Base-by-base conservation (phyloP, 2,888 invertebrate genomes). In the Caenorhabditis sp. region DNA sequence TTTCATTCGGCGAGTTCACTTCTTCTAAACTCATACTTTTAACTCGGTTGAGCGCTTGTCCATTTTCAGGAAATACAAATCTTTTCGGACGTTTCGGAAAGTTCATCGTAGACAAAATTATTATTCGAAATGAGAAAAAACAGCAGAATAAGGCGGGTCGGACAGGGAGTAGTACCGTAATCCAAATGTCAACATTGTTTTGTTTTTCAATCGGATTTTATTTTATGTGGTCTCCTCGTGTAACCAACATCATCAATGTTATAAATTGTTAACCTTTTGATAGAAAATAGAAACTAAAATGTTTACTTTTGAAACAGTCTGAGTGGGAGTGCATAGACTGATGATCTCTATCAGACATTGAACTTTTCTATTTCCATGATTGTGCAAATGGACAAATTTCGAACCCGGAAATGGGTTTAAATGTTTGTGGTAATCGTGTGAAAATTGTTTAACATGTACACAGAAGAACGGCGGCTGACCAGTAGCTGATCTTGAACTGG, bases 171-270 rank as follows among this genome's bases (percentile, higher is more conserved):
- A 43, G 17, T 43, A 43, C 43, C 43, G 43, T 43, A 43, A 43
- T 43, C 43, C 43, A 43, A 43, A 43, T 43, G 43, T 43, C 43
- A 43, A 43, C 43, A 43, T 43, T 43, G 43, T 43, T 43, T 43
- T 43, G 43, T 43, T 43, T 43, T 43, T 43, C 17, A 43, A 43
- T 43, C 7, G 43, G 43, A 43, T 43, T 43, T 43, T 10, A 43
- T 43, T 7, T 43, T 43, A 12, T 43, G 43, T 43, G 17, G 5
- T 43, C 31, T 31, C 31, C 10, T 31, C 31, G 31, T 43, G 43
- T 43, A 43, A 8, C 10, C 10, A 8, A 8, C 43, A 3, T 17
- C 43, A 3, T 3, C 43, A 3, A 43, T 10, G 10, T 36, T 10
- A 36, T 17, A 7, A 43, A 43, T 43, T 43, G 7, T 43, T 43